Percentiles rank a stretch among this genome's conserved stretches.
Evolutionary conservation across 2,797 vertebrate species (phyloP).

Genomic region (Spondyliosoma cantharus): DNA sequence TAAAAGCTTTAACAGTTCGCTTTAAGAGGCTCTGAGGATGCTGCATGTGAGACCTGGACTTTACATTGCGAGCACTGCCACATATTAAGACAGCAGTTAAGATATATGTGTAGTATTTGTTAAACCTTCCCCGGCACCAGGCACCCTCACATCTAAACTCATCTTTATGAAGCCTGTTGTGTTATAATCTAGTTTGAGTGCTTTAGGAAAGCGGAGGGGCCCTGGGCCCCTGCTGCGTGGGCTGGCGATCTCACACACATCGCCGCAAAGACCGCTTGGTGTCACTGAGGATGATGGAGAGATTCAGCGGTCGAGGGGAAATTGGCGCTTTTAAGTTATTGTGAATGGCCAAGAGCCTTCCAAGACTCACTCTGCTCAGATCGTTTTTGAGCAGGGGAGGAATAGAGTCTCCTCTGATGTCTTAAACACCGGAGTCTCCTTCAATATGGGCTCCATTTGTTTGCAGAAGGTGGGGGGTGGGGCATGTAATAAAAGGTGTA

Average conservation of each 20-base stretch:
- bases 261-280: neutral
- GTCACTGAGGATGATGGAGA: conserved; percentile 44
- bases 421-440: neutral
- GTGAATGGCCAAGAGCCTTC: conserved; percentile 7
- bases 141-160: conserved; percentile 41
- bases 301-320: neutral
- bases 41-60: neutral
- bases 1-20: neutral
- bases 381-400: conserved; percentile 26
- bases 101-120: neutral
- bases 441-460: neutral
- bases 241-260: neutral
- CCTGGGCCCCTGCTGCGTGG: neutral
- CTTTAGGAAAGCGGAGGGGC: conserved; percentile 12
- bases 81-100: neutral
- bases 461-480: no score
- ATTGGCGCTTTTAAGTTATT: conserved; percentile 6
- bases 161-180: conserved; percentile 33
- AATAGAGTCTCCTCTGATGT: conserved; percentile 7
- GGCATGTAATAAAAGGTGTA: conserved; percentile 7
- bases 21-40: conserved; percentile 1
- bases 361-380: neutral
- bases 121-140: neutral
- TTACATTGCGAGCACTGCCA: neutral
- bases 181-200: conserved; percentile 52